These are phyloP conservation scores for Nemopilema nomurai DNA, from an alignment of 30 jellyfish, hydroid and myxozoan species.

Conservation along the genomic window DNA sequence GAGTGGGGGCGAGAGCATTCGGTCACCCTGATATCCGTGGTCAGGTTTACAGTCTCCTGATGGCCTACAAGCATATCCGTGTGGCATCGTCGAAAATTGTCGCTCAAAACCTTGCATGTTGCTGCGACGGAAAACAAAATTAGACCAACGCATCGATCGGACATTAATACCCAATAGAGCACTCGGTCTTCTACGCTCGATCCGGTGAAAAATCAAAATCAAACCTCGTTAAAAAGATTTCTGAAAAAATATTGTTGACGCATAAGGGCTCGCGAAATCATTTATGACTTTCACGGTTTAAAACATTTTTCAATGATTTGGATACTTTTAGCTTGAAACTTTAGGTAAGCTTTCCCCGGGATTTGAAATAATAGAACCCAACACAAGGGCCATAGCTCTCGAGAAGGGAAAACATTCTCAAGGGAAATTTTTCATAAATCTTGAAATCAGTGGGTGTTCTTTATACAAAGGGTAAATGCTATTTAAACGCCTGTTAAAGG, in stretches of 20 bases:
- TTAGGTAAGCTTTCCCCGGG: no score
- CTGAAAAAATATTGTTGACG: no score
- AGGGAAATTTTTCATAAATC: slow-evolving; percentile 90
- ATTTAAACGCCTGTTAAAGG: neutral
- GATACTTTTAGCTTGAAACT: no score
- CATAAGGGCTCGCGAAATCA: no score
- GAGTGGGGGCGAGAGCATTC: slow-evolving; percentile 1
- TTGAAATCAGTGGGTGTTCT: slow-evolving; percentile 80
- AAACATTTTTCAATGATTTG: no score
- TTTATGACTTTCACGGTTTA: no score
- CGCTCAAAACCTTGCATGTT: neutral
- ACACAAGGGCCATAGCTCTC: neutral
- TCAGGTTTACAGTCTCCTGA: neutral
- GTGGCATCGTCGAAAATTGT: neutral
- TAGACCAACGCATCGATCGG: no score
- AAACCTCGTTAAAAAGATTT: no score
- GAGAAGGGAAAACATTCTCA: slow-evolving; percentile 51
- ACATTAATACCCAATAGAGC: no score
- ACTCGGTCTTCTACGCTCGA: no score
- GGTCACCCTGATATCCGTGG: neutral
- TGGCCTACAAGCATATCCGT: slow-evolving; percentile 10
- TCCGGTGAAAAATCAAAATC: no score
- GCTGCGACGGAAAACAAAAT: neutral
- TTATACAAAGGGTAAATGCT: neutral
- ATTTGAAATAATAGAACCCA: neutral